phyloP scores from a whole-genome alignment of 2,113 vertebrate species.

The Onychostruthus taczanowskii region DNA sequence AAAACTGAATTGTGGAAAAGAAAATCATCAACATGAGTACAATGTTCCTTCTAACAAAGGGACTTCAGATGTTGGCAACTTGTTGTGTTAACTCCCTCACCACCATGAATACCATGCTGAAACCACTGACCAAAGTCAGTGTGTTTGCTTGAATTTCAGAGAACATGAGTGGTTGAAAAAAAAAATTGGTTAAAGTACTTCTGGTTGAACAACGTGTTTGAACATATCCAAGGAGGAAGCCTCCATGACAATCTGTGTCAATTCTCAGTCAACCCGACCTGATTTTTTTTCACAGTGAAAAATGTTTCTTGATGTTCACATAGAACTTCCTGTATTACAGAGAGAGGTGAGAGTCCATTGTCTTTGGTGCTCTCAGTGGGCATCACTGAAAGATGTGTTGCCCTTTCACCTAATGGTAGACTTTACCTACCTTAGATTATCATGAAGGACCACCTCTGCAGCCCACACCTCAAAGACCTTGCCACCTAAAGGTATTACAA shows the following conservation, averaged over 20 bases:
- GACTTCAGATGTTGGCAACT: not conserved
- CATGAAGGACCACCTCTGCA: not conserved
- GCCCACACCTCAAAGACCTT: not conserved
- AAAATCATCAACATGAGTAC: not conserved
- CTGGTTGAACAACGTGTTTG: not conserved
- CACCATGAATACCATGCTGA: not conserved
- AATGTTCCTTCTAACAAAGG: not conserved
- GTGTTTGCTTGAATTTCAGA: not conserved
- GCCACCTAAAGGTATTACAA: not conserved
- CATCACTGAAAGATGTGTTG: not conserved
- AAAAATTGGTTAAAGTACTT: not conserved
- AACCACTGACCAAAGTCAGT: not conserved
- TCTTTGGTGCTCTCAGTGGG: not conserved
- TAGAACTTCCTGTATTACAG: not conserved
- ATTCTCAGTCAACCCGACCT: not conserved
- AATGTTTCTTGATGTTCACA: not conserved
- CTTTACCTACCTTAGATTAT: not conserved
- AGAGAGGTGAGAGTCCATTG: not conserved
- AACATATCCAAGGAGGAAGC: not conserved
- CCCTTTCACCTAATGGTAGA: not conserved
- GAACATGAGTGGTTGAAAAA: fast-evolving
- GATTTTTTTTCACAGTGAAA: not conserved
- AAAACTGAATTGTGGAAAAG: not conserved
- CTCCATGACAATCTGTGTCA: not conserved
- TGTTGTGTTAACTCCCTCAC: not conserved